Percentiles rank a stretch among this genome's conserved stretches.
phyloP scores from a whole-genome alignment of 35 echinoderm and acorn worm species.

The Ophiothrix spiculata region DNA sequence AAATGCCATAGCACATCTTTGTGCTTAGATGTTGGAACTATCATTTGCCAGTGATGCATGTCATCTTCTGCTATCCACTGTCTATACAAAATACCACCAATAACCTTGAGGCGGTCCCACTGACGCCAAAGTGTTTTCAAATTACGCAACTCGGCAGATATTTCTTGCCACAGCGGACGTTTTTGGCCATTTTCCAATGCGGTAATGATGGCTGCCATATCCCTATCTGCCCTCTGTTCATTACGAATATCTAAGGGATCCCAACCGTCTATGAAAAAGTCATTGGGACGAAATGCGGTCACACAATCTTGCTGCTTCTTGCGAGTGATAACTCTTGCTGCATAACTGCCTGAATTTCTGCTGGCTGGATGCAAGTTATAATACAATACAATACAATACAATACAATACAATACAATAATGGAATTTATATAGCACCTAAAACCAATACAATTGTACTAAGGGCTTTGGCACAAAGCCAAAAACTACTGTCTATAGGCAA shows the following conservation, averaged over 20 bases:
- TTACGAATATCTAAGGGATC: neutral
- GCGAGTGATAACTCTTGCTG: too few species aligned
- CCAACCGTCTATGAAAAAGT: neutral
- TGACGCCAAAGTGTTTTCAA: constrained; percentile 41
- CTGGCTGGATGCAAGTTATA: too few species aligned
- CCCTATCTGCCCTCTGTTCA: constrained; percentile 5
- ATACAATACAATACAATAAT: too few species aligned
- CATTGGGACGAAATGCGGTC: too few species aligned
- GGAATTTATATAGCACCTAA: too few species aligned
- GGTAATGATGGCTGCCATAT: neutral
- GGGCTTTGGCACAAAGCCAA: too few species aligned
- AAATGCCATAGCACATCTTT: neutral
- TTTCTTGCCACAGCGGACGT: neutral
- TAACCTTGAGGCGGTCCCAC: constrained; percentile 17
- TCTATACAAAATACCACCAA: constrained; percentile 6
- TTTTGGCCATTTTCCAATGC: constrained; percentile 14
- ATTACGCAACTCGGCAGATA: neutral
- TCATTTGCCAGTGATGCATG: neutral
- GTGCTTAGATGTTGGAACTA: constrained; percentile 1
- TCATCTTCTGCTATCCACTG: constrained; percentile 20
- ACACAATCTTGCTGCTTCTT: too few species aligned
- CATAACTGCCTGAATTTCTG: too few species aligned
- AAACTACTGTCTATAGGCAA: too few species aligned
- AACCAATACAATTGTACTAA: too few species aligned
- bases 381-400: too few species aligned